phyloP scores from a whole-genome alignment of 2,888 invertebrate genomes.

The Lasioglossum zephyrum region DNA sequence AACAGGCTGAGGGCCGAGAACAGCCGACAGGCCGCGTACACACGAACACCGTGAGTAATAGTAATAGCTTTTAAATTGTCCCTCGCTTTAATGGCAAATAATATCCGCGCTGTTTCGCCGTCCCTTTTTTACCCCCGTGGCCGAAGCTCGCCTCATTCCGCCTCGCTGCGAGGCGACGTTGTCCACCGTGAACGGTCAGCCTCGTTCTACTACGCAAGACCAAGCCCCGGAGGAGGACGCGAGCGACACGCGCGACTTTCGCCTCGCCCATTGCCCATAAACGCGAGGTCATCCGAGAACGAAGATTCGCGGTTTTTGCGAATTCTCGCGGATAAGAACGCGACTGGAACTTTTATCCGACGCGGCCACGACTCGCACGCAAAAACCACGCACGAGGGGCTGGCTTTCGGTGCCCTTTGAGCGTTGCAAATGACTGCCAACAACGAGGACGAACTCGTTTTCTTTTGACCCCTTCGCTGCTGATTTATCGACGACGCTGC shows the following conservation, averaged over 20 bases:
- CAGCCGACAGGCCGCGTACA: conserved; percentile 54
- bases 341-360: conserved; percentile 48
- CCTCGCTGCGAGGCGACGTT: not conserved
- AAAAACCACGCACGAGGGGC: conserved; percentile 56
- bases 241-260: conserved; percentile 43
- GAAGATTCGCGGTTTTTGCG: conserved; percentile 58
- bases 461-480: not conserved
- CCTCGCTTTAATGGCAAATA: conserved; percentile 82
- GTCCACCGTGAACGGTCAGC: not conserved
- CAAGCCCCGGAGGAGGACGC: not conserved
- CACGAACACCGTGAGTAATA: conserved; percentile 77
- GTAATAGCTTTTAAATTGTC: conserved; percentile 84
- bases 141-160: conserved; percentile 24
- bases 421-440: conserved; percentile 65
- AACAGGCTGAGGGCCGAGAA: conserved; percentile 25
- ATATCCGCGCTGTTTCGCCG: conserved; percentile 75
- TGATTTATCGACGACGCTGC: not conserved
- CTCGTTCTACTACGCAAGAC: not conserved
- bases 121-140: conserved; percentile 62
- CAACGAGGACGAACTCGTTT: not conserved
- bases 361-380: conserved; percentile 2
- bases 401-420: conserved; percentile 63
- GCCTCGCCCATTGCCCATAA: conserved; percentile 34
- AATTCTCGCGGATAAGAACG: conserved; percentile 44
- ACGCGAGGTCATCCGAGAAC: conserved; percentile 58